phyloP scores from a whole-genome alignment of 2,113 vertebrate genomes.

The Neolamprologus cancellatus region DNA sequence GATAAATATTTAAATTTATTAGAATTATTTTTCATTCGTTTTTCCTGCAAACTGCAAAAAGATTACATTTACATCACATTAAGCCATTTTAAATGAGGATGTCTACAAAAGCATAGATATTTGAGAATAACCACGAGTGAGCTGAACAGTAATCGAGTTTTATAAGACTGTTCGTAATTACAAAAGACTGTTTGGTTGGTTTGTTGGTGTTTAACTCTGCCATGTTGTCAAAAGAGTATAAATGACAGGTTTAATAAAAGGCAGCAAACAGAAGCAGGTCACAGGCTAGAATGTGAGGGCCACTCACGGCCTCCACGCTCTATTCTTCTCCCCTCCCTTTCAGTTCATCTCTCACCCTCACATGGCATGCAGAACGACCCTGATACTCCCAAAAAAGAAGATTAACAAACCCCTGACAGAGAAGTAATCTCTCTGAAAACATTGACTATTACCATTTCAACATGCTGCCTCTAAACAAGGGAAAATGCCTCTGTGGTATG shows the following conservation, averaged over 20 bases:
- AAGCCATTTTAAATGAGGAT: neutral
- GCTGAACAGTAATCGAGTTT: neutral
- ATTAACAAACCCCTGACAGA: slow-evolving; percentile 66
- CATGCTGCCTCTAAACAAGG: slow-evolving; percentile 51
- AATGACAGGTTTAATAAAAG: slow-evolving; percentile 57
- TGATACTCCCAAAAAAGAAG: slow-evolving; percentile 66
- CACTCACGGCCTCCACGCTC: slow-evolving; percentile 15
- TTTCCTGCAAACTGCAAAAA: neutral
- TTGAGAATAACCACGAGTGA: neutral
- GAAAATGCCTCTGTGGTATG: slow-evolving; percentile 54
- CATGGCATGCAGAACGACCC: slow-evolving; percentile 29
- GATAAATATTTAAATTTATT: neutral
- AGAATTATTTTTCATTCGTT: neutral
- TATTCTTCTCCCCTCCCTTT: slow-evolving; percentile 22
- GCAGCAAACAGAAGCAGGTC: slow-evolving; percentile 55
- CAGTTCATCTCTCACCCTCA: slow-evolving; percentile 24
- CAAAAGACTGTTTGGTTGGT: neutral
- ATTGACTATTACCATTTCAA: slow-evolving; percentile 66
- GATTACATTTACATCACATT: neutral
- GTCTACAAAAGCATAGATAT: neutral
- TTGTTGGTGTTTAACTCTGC: slow-evolving; percentile 9
- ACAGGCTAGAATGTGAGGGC: slow-evolving; percentile 39
- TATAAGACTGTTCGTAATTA: slow-evolving; percentile 3
- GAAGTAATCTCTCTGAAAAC: slow-evolving; percentile 62
- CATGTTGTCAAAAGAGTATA: slow-evolving; percentile 18